Percentiles rank a stretch among this genome's conserved stretches.
Conservation (phyloP, 1,140 invertebrate genomes). For the Spodoptera litura region DNA sequence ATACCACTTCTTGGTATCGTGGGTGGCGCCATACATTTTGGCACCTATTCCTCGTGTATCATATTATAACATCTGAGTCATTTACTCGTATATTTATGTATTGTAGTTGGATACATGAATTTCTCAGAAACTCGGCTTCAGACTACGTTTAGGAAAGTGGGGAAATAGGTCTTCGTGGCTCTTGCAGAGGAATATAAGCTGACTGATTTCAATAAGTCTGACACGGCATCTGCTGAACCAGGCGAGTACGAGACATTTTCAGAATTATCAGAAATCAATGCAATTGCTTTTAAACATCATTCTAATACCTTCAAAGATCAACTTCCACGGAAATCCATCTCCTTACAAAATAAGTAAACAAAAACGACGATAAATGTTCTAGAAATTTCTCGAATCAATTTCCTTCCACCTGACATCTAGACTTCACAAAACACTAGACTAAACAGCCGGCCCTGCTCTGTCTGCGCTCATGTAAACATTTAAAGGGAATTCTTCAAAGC, state of each 20-base stretch:
- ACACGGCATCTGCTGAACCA: not conserved
- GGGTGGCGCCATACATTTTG: slow-evolving; percentile 41
- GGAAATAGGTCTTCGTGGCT: slow-evolving; percentile 27
- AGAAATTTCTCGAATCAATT: slow-evolving; percentile 12
- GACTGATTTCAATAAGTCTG: not conserved
- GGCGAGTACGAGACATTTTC: not conserved
- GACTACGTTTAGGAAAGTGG: slow-evolving; percentile 23
- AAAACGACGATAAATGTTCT: not conserved
- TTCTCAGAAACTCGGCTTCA: slow-evolving; percentile 25
- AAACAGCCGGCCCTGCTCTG: slow-evolving; percentile 38
- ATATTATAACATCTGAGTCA: slow-evolving; percentile 31
- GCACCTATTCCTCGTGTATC: slow-evolving; percentile 41
- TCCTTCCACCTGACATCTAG: slow-evolving; percentile 38
- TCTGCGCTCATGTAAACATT: slow-evolving; percentile 35
- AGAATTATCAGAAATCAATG: no score
- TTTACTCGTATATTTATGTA: slow-evolving; percentile 24
- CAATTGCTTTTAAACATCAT: not conserved
- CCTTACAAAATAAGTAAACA: not conserved
- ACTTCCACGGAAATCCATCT: not conserved
- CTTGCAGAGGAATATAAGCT: not conserved
- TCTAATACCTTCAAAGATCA: not conserved
- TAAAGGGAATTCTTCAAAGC: slow-evolving; percentile 34
- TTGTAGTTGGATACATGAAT: slow-evolving; percentile 11
- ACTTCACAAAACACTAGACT: slow-evolving; percentile 48
- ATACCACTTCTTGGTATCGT: slow-evolving; percentile 33